phyloP scores from a whole-genome alignment of 2,888 invertebrate genomes.

The Marasmarcha lunaedactyla region DNA sequence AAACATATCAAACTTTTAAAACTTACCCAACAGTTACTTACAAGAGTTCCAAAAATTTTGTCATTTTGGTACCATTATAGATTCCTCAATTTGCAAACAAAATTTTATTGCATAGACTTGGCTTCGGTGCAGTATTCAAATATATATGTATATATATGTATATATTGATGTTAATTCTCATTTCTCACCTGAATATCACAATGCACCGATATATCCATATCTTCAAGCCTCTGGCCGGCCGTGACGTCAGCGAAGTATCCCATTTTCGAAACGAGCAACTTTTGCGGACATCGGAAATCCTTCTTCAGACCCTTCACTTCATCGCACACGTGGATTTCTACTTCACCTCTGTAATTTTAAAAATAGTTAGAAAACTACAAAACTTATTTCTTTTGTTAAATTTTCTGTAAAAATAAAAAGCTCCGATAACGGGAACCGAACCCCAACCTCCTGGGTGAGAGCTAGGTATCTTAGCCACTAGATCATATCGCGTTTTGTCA shows the following conservation, averaged over 20 bases:
- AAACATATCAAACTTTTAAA: too few species aligned
- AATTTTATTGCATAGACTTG: too few species aligned
- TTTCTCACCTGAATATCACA: conserved; percentile 96
- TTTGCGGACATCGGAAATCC: conserved; percentile 91
- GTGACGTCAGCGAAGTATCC: conserved; percentile 94
- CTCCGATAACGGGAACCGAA: conserved; percentile 72
- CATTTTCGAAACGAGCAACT: conserved; percentile 90
- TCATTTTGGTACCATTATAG: too few species aligned
- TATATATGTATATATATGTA: too few species aligned
- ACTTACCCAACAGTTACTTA: too few species aligned
- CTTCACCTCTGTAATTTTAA: conserved; percentile 72
- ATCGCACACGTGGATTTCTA: conserved; percentile 95
- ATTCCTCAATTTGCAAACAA: too few species aligned
- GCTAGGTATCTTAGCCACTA: conserved; percentile 74
- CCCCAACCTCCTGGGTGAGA: conserved; percentile 72
- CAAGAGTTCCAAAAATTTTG: too few species aligned
- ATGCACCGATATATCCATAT: conserved; percentile 97
- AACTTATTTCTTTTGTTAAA: too few species aligned
- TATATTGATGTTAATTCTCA: too few species aligned
- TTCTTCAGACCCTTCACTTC: conserved; percentile 91
- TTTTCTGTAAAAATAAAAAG: too few species aligned
- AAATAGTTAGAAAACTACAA: not conserved
- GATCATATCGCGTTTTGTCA: conserved; percentile 65
- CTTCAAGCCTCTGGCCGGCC: conserved; percentile 82
- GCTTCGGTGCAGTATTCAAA: too few species aligned